phyloP scores from a whole-genome alignment of 2,797 vertebrate genomes.

The Mallotus villosus region DNA sequence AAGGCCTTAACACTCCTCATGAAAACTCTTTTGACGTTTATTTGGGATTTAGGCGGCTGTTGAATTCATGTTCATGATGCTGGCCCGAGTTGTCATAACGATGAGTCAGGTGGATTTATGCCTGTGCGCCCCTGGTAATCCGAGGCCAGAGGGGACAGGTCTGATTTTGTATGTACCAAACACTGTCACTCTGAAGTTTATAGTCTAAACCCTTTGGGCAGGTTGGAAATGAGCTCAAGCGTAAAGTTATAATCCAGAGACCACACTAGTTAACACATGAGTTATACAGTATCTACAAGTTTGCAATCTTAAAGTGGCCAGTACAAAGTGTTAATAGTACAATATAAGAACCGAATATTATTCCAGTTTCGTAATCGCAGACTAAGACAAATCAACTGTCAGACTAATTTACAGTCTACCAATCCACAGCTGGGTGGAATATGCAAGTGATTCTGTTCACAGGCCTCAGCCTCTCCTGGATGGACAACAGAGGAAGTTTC shows the following conservation, averaged over 20 bases:
- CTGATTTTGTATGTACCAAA: not conserved
- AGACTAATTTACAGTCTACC: not conserved
- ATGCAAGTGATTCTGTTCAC: too few species aligned
- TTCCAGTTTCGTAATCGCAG: too few species aligned
- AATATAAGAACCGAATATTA: too few species aligned
- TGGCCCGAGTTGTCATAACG: conserved; percentile 1
- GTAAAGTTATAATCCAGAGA: not conserved
- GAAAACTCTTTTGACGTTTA: conserved; percentile 34
- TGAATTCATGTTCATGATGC: conserved; percentile 1
- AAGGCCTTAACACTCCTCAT: conserved; percentile 15
- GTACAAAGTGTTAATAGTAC: not conserved
- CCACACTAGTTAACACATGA: not conserved
- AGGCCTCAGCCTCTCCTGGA: too few species aligned
- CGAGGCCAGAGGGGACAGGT: conserved; percentile 1
- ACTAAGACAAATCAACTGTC: not conserved
- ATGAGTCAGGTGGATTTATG: conserved; percentile 29
- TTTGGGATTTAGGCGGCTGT: conserved; percentile 9
- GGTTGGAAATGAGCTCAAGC: not conserved
- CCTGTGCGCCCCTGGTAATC: conserved; percentile 17
- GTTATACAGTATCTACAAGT: not conserved
- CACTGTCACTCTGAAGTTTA: too few species aligned
- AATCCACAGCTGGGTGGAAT: too few species aligned
- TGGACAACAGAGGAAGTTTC: too few species aligned
- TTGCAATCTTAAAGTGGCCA: not conserved
- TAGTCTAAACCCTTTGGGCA: not conserved